Percentiles rank a stretch among this genome's conserved stretches.
Evolutionary conservation across 2,888 invertebrate genomes (phyloP).

Genomic region (Amorpha juglandis): DNA sequence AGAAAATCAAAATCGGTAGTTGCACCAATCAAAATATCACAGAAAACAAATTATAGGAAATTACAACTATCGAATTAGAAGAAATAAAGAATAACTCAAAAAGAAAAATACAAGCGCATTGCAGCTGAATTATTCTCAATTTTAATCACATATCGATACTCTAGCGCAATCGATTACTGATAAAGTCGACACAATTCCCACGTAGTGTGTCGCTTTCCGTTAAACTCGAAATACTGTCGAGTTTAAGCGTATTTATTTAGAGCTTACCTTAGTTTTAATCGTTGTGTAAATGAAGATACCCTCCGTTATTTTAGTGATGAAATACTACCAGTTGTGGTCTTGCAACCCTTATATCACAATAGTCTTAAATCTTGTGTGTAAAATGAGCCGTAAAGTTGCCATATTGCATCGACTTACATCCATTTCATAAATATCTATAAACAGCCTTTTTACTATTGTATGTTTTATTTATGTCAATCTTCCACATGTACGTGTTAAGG

Average conservation of each 20-base stretch:
- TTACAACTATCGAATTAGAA: too few relatives aligned
- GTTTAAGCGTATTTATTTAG: slow-evolving; percentile 48
- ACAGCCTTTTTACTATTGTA: too few relatives aligned
- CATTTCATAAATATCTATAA: too few relatives aligned
- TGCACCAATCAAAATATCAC: too few relatives aligned
- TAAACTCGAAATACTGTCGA: slow-evolving; percentile 38
- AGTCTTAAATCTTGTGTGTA: too few relatives aligned
- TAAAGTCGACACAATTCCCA: slow-evolving; percentile 13
- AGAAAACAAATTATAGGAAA: too few relatives aligned
- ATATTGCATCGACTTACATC: too few relatives aligned
- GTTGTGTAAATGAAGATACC: slow-evolving; percentile 43
- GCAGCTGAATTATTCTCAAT: slow-evolving; percentile 9
- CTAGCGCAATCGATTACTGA: neutral
- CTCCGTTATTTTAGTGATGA: slow-evolving; percentile 36
- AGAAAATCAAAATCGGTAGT: too few relatives aligned
- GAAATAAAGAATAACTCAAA: too few relatives aligned
- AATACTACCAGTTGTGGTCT: neutral
- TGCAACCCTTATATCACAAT: neutral
- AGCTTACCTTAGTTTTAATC: slow-evolving; percentile 39
- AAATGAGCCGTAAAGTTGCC: too few relatives aligned
- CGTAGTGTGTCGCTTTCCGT: slow-evolving; percentile 16
- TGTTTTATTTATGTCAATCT: too few relatives aligned
- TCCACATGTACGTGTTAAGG: too few relatives aligned
- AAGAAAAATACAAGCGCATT: neutral
- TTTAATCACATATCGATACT: slow-evolving; percentile 2